Evolutionary conservation across 2,888 invertebrate genomes (phyloP).

Genomic region (Panopea generosa): DNA sequence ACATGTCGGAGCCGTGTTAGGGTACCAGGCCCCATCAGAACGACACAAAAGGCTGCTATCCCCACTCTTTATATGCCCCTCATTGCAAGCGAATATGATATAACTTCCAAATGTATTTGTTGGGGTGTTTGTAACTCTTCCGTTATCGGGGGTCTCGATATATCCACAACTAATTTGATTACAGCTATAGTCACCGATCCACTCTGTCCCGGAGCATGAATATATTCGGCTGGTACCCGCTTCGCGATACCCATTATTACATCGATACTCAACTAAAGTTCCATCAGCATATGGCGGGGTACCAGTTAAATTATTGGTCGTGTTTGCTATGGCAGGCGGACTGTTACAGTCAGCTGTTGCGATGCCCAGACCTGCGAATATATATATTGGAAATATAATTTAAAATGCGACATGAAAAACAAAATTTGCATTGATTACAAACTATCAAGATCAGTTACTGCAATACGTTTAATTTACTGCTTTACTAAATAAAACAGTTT

Average conservation of each 20-base stretch:
- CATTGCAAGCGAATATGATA: conserved; percentile 28
- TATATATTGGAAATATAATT: too few species aligned
- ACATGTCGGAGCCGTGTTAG: conserved; percentile 20
- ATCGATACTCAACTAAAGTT: conserved; percentile 4
- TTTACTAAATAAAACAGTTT: too few species aligned
- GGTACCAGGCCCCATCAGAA: conserved; percentile 23
- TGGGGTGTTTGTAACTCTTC: conserved; percentile 17
- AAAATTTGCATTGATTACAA: too few species aligned
- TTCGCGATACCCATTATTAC: conserved; percentile 25
- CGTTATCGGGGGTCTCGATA: conserved; percentile 27
- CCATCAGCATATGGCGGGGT: conserved; percentile 14
- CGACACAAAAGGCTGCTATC: conserved; percentile 12
- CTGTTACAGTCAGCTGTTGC: not conserved
- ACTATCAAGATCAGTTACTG: too few species aligned
- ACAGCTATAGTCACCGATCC: conserved; percentile 19
- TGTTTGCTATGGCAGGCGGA: conserved; percentile 1
- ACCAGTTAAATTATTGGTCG: conserved; percentile 6
- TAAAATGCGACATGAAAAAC: too few species aligned
- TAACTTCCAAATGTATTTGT: conserved; percentile 11
- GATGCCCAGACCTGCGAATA: too few species aligned
- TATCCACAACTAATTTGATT: conserved; percentile 5
- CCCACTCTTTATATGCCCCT: conserved; percentile 25
- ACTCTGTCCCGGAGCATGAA: conserved; percentile 4
- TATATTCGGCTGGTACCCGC: conserved; percentile 5
- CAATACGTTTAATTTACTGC: too few species aligned